A percentile compares a stretch with the other conserved stretches of the same genome.
phyloP scores from a whole-genome alignment of 2,888 invertebrate species.

The Chymomyza amoena region DNA sequence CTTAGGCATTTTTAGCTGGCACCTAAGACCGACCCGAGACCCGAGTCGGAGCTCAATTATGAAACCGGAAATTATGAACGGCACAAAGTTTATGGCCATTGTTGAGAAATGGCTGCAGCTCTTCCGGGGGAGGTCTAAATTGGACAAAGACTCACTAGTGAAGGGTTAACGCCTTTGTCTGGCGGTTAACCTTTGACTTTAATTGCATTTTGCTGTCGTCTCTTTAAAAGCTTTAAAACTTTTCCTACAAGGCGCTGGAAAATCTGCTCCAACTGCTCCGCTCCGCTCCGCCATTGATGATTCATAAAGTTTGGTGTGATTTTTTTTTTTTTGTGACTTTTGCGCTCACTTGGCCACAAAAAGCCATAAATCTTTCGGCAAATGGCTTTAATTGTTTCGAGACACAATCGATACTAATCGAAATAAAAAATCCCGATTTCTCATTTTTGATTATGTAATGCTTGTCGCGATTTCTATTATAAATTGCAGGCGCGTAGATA shows the following conservation, averaged over 20 bases:
- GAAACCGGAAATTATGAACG: conserved; percentile 37
- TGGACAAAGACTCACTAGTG: neutral
- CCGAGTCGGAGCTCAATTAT: conserved; percentile 16
- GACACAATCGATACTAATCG: conserved; percentile 24
- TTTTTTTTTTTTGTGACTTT: neutral
- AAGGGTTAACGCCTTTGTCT: neutral
- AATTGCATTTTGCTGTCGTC: neutral
- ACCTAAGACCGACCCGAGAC: neutral
- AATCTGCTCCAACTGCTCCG: no score
- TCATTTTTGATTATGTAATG: neutral
- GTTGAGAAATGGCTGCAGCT: neutral
- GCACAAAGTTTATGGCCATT: conserved; percentile 12
- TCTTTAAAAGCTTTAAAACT: neutral
- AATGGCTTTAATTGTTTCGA: conserved; percentile 57
- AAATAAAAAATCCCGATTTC: neutral
- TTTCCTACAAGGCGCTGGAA: neutral
- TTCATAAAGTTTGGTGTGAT: neutral
- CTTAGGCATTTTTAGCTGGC: neutral
- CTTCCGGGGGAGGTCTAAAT: neutral
- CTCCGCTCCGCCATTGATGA: no score
- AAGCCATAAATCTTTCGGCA: conserved; percentile 57
- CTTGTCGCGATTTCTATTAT: neutral
- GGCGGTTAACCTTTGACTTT: neutral
- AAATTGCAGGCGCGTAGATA: neutral
- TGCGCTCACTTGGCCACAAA: conserved; percentile 37